Evolutionary conservation across 2,888 invertebrate genomes (phyloP).

Genomic region (Brachyopa scutellaris): DNA sequence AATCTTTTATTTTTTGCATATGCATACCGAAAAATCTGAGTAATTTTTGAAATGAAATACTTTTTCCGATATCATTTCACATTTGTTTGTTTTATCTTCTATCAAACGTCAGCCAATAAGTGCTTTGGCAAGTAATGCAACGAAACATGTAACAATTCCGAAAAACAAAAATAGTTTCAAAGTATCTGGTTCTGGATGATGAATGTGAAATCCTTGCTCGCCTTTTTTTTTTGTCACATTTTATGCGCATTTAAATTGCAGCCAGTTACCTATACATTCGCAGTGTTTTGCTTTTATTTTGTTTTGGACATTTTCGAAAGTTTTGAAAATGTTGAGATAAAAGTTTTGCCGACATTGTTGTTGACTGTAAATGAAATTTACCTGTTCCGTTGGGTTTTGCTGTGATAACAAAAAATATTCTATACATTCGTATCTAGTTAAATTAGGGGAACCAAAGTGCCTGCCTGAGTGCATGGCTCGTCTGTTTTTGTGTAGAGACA

Average conservation of each 20-base stretch:
- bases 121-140: slow-evolving; percentile 1
- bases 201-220: slow-evolving; percentile 25
- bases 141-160: slow-evolving; percentile 10
- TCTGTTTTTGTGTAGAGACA: slow-evolving; percentile 2
- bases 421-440: slow-evolving; percentile 30
- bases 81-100: not conserved
- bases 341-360: slow-evolving; percentile 47
- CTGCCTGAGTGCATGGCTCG: slow-evolving; percentile 8
- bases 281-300: not conserved
- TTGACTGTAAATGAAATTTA: slow-evolving; percentile 51
- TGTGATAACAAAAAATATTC: slow-evolving; percentile 2
- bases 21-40: too few species aligned
- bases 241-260: slow-evolving; percentile 13
- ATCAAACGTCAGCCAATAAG: slow-evolving; percentile 10
- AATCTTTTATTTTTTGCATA: too few species aligned
- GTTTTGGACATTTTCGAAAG: slow-evolving; percentile 18
- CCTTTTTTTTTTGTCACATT: slow-evolving; percentile 3
- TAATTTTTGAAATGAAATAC: too few species aligned
- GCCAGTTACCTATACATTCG: not conserved
- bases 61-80: not conserved
- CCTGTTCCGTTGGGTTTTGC: slow-evolving; percentile 39
- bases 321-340: slow-evolving; percentile 49
- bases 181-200: slow-evolving; percentile 28
- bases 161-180: slow-evolving; percentile 31
- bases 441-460: slow-evolving; percentile 24